phyloP scores from a whole-genome alignment of 92 coral and sea anemone genomes.

The Siderastrea radians region DNA sequence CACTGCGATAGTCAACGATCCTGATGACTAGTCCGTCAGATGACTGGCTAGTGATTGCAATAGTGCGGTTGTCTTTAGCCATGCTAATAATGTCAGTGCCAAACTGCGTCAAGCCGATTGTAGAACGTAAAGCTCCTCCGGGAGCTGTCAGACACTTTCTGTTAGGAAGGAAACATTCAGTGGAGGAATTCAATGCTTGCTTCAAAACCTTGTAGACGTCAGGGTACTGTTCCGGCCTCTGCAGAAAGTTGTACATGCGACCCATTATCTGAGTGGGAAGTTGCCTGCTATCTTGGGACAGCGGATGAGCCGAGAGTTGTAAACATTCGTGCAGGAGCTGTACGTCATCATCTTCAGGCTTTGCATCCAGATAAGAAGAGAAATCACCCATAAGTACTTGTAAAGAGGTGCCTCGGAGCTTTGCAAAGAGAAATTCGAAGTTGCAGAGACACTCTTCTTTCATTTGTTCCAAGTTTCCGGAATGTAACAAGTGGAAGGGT shows the following conservation, averaged over 20 bases:
- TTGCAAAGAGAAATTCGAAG: conserved; percentile 91
- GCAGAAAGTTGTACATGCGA: conserved; percentile 88
- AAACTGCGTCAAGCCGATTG: conserved; percentile 76
- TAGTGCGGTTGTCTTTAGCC: conserved; percentile 84
- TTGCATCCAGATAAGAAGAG: conserved; percentile 69
- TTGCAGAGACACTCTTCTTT: conserved; percentile 88
- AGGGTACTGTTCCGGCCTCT: conserved; percentile 80
- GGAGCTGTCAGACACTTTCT: conserved; percentile 93
- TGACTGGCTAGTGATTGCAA: conserved; percentile 71
- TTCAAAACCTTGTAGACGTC: conserved; percentile 80
- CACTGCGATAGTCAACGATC: conserved; percentile 84
- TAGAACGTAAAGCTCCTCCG: conserved; percentile 92
- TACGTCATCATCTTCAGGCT: conserved; percentile 88
- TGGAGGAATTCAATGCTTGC: conserved; percentile 79
- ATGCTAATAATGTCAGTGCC: conserved; percentile 82
- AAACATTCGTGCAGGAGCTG: conserved; percentile 87
- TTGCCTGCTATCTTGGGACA: conserved; percentile 85
- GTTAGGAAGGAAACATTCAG: conserved; percentile 91
- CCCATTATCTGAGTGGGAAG: conserved; percentile 95
- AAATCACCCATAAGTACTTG: conserved; percentile 83
- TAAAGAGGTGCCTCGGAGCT: conserved; percentile 85
- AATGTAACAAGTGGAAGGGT: conserved; percentile 87
- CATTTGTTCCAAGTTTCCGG: conserved; percentile 72
- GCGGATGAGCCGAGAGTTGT: conserved; percentile 83
- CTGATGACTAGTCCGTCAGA: conserved; percentile 84